A percentile compares a stretch with the other conserved stretches of the same genome.
Conservation (phyloP, 2,797 vertebrate species). For the Meriones psammophilus region DNA sequence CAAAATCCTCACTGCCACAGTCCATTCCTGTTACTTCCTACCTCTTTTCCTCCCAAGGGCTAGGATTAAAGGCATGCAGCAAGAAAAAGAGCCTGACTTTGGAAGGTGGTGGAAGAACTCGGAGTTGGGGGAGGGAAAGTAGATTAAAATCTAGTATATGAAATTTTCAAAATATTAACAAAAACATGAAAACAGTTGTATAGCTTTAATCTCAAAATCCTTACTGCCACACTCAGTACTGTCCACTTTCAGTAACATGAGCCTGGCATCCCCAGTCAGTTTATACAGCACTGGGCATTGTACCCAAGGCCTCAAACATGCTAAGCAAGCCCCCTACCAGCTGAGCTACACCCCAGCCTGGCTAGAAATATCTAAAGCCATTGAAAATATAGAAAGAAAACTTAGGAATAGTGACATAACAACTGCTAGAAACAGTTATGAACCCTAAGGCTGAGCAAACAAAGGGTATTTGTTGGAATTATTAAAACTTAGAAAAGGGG, state of each 20-base stretch:
- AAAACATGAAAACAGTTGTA: not conserved
- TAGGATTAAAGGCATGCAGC: too few species aligned
- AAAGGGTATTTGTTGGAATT: conserved; percentile 26
- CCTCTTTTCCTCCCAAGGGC: too few species aligned
- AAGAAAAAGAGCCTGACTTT: too few species aligned
- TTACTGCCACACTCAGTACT: not conserved
- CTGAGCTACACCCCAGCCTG: not conserved
- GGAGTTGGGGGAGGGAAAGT: not conserved
- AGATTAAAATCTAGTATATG: not conserved
- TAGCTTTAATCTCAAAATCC: not conserved
- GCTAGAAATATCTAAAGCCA: conserved; percentile 11
- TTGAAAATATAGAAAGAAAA: not conserved
- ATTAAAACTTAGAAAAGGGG: conserved; percentile 21
- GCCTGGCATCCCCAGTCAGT: not conserved
- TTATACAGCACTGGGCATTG: not conserved
- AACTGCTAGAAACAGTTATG: not conserved
- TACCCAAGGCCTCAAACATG: not conserved
- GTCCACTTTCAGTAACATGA: not conserved
- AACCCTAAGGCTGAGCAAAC: not conserved
- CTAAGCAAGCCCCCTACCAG: not conserved
- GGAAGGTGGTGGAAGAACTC: too few species aligned
- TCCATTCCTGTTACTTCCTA: too few species aligned
- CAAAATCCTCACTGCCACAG: not conserved
- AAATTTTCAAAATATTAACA: not conserved
- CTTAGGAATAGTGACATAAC: not conserved